Percentiles rank a stretch among this genome's conserved stretches.
Evolutionary conservation across 1,140 invertebrate species (phyloP).

Genomic region (Caerostris darwini): DNA sequence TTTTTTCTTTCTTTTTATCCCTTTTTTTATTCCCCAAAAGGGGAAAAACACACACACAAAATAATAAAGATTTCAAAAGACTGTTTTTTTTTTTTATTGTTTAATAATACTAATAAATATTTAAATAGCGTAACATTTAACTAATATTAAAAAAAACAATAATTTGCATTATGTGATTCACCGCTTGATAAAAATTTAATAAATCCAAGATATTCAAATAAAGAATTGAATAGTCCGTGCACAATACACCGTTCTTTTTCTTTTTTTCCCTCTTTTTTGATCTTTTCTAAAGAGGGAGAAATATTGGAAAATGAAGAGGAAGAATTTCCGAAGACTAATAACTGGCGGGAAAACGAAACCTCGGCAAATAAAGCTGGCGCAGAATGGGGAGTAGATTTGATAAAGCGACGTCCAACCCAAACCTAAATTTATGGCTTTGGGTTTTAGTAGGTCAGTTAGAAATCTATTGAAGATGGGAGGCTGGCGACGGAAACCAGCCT

Average conservation of each 20-base stretch:
- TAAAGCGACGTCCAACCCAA: neutral
- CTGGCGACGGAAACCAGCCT: constrained; percentile 15
- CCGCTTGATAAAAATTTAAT: neutral
- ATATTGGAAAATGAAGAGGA: neutral
- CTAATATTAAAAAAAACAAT: too few species aligned
- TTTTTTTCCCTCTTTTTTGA: neutral
- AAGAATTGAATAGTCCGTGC: neutral
- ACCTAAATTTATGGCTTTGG: constrained; percentile 22
- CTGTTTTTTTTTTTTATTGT: too few species aligned
- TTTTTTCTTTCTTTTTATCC: too few species aligned
- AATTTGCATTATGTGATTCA: too few species aligned
- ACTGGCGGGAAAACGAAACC: neutral
- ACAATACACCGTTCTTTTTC: neutral
- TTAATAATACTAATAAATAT: too few species aligned
- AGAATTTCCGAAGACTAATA: neutral
- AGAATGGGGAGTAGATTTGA: constrained; percentile 21
- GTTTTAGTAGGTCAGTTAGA: constrained; percentile 29
- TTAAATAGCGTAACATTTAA: too few species aligned
- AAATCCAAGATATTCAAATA: constrained; percentile 11
- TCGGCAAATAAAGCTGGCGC: constrained; percentile 30
- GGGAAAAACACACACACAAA: too few species aligned
- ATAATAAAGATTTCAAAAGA: too few species aligned
- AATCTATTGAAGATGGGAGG: neutral
- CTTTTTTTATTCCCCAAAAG: too few species aligned
- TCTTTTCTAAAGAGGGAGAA: neutral